A percentile compares a stretch with the other conserved stretches of the same genome.
Conservation (phyloP, 1,140 invertebrate species). For the Micrasema minimum region DNA sequence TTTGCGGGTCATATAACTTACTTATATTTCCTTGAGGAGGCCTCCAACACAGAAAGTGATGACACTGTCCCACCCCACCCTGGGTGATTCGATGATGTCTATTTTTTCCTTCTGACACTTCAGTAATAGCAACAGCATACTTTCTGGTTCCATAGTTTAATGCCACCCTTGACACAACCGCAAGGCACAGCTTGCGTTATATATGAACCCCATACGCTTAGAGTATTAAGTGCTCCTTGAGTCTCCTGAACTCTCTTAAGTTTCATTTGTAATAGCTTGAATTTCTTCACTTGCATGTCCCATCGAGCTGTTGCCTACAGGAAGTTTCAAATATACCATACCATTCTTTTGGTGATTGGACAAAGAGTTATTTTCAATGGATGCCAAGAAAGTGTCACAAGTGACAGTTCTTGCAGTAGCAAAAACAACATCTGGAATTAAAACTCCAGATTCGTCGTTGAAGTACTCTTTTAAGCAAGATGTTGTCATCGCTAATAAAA, state of each 20-base stretch:
- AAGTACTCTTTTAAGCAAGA: constrained; percentile 75
- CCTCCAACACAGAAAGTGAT: constrained; percentile 78
- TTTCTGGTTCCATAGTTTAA: constrained; percentile 77
- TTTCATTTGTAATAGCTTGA: constrained; percentile 67
- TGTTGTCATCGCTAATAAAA: constrained; percentile 72
- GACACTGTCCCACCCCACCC: constrained; percentile 76
- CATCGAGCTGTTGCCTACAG: constrained; percentile 64
- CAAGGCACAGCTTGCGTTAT: constrained; percentile 75
- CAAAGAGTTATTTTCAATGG: constrained; percentile 65
- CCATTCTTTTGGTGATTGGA: constrained; percentile 64
- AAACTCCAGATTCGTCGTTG: constrained; percentile 63
- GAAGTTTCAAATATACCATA: constrained; percentile 70
- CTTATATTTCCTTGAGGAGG: constrained; percentile 85
- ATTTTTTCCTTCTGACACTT: constrained; percentile 69
- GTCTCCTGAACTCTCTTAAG: constrained; percentile 69
- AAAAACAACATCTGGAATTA: constrained; percentile 67
- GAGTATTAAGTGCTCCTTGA: constrained; percentile 75
- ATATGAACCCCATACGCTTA: constrained; percentile 75
- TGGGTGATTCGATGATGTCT: constrained; percentile 59
- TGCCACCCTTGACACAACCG: constrained; percentile 73
- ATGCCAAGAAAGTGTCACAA: constrained; percentile 63
- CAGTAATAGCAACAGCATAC: constrained; percentile 78
- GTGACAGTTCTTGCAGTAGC: constrained; percentile 67
- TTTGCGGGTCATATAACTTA: too few species aligned
- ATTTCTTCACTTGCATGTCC: constrained; percentile 60